These are phyloP conservation scores for Rhopilema esculentum DNA, from an alignment of 30 jellyfish, hydroid and myxozoan species.

Conservation along the genomic window DNA sequence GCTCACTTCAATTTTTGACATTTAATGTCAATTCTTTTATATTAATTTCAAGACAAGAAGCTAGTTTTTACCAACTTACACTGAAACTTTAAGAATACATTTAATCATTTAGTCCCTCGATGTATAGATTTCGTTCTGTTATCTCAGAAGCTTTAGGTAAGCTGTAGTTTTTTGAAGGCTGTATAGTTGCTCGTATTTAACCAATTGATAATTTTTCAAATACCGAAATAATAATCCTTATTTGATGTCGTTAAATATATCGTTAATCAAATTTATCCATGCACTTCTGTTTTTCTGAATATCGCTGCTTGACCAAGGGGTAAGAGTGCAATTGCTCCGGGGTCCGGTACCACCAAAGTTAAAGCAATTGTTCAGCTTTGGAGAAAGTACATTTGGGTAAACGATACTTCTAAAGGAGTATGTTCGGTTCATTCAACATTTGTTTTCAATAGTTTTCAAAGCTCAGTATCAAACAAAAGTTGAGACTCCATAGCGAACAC, in stretches of 20 bases:
- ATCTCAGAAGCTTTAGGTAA: not conserved
- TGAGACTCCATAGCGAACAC: no score
- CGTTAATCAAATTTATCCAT: not conserved
- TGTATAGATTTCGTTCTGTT: not conserved
- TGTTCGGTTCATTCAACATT: no score
- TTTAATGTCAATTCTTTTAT: not conserved
- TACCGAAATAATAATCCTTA: not conserved
- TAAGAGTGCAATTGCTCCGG: no score
- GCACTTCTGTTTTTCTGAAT: not conserved
- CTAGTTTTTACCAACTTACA: not conserved
- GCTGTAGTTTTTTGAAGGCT: not conserved
- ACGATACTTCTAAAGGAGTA: no score
- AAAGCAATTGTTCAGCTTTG: no score
- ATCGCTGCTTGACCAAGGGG: no score
- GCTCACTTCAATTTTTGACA: not conserved
- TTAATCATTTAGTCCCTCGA: not conserved
- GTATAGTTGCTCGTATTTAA: not conserved
- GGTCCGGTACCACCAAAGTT: no score
- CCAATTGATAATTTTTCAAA: not conserved
- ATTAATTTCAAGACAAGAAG: not conserved
- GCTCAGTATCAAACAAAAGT: no score
- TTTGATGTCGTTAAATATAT: not conserved
- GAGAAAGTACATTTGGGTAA: no score
- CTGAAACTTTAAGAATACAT: not conserved
- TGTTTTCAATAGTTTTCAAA: no score